A percentile compares a stretch with the other conserved stretches of the same genome.
These are phyloP conservation scores for Myanophis thanlyinensis DNA, from an alignment of 2,113 vertebrate genomes.

Conservation along the genomic window DNA sequence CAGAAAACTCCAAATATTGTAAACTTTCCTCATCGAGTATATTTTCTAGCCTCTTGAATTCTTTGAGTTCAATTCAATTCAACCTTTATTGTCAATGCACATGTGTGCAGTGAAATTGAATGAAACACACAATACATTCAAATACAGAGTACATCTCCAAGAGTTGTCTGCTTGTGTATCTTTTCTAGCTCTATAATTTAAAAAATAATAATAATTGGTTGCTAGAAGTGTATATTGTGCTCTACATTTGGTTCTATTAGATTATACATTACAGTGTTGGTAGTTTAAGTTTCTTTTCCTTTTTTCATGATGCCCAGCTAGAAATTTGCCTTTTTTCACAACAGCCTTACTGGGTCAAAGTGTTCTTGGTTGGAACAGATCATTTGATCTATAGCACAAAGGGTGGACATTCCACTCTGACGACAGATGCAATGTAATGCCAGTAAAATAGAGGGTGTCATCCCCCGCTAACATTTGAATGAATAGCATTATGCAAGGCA, in stretches of 20 bases:
- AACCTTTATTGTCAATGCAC: too few species aligned
- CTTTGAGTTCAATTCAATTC: too few species aligned
- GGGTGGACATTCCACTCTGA: slow-evolving; percentile 15
- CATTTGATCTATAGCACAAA: slow-evolving; percentile 19
- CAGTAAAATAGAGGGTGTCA: slow-evolving; percentile 14
- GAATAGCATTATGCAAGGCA: slow-evolving; percentile 10
- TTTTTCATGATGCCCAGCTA: neutral
- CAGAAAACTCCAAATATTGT: neutral
- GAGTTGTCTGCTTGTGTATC: neutral
- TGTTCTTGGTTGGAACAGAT: slow-evolving; percentile 9
- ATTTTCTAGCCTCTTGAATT: neutral
- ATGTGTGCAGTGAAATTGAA: too few species aligned
- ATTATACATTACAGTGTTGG: neutral
- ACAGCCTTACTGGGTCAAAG: neutral
- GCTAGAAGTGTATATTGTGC: neutral
- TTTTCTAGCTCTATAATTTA: neutral
- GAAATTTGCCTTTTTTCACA: neutral
- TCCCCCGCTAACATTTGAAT: neutral
- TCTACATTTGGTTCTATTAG: neutral
- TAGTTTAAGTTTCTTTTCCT: neutral
- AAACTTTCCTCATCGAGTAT: neutral
- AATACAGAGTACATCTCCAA: too few species aligned
- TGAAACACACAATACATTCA: too few species aligned
- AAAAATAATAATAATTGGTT: neutral
- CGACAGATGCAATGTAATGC: slow-evolving; percentile 20